Percentiles rank a stretch among this genome's conserved stretches.
phyloP scores from a whole-genome alignment of 2,888 invertebrate species.

The Meteorus cinctellus region DNA sequence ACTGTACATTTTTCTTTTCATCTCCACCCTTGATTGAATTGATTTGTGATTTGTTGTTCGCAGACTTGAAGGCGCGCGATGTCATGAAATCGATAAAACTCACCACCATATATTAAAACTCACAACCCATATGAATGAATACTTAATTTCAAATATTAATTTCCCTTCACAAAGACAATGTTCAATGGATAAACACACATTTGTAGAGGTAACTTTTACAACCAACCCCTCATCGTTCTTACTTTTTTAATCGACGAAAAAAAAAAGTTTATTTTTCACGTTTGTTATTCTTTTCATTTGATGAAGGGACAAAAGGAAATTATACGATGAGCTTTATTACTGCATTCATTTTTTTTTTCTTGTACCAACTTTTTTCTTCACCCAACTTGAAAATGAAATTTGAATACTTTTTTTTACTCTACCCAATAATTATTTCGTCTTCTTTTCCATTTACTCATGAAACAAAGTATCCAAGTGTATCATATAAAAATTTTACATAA shows the following conservation, averaged over 20 bases:
- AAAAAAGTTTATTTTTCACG: constrained; percentile 3
- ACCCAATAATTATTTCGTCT: neutral
- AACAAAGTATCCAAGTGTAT: too few species aligned
- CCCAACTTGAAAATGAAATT: neutral
- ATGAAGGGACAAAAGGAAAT: neutral
- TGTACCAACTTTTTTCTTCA: neutral
- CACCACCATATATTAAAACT: neutral
- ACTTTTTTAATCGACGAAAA: neutral
- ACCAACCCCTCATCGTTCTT: neutral
- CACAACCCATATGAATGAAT: neutral
- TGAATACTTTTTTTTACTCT: neutral
- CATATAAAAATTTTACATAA: too few species aligned
- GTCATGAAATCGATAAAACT: too few species aligned
- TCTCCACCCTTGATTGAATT: too few species aligned
- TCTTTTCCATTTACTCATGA: neutral
- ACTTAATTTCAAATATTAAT: too few species aligned
- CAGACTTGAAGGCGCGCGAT: too few species aligned
- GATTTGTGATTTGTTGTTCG: too few species aligned
- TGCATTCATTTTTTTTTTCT: neutral
- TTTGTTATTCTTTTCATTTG: constrained; percentile 3
- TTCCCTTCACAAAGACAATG: too few species aligned
- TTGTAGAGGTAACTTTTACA: neutral
- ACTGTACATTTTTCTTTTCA: too few species aligned
- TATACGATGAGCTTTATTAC: neutral
- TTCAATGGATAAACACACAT: too few species aligned